Conservation (phyloP, 1,140 invertebrate species). For the Plectrocnemia conspersa region DNA sequence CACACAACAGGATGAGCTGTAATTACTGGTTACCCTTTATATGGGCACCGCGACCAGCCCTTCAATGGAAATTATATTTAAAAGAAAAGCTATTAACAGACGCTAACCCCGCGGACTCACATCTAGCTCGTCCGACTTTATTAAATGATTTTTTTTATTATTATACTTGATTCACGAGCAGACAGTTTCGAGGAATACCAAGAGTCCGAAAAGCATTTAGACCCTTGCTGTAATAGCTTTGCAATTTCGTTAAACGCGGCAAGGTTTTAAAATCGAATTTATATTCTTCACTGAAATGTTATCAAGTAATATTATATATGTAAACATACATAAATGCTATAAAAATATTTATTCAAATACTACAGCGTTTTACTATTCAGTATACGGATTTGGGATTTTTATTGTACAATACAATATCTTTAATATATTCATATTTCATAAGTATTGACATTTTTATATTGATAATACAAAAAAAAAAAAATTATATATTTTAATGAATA, state of each 20-base stretch:
- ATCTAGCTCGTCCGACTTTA: constrained; percentile 25
- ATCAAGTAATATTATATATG: not conserved
- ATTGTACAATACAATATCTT: no score
- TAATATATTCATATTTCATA: no score
- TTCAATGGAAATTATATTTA: constrained; percentile 36
- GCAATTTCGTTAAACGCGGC: constrained; percentile 20
- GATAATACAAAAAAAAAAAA: constrained; percentile 1
- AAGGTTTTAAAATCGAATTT: constrained; percentile 15
- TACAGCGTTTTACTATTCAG: no score
- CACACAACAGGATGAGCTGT: constrained; percentile 25
- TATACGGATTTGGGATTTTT: no score
- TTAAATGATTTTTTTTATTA: constrained; percentile 23
- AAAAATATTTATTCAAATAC: no score
- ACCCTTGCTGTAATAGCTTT: constrained; percentile 26
- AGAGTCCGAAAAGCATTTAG: constrained; percentile 22
- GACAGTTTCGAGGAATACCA: constrained; percentile 8
- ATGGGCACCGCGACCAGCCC: constrained; percentile 21
- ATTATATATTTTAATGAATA: constrained; percentile 10
- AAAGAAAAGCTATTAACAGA: constrained; percentile 36
- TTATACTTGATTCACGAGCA: constrained; percentile 12
- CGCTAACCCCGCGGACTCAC: constrained; percentile 9
- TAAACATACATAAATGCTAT: no score
- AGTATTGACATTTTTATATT: no score
- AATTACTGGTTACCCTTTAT: constrained; percentile 29
- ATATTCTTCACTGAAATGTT: not conserved